Base-by-base conservation (phyloP, 2,113 vertebrate genomes). In the Seriola quinqueradiata region DNA sequence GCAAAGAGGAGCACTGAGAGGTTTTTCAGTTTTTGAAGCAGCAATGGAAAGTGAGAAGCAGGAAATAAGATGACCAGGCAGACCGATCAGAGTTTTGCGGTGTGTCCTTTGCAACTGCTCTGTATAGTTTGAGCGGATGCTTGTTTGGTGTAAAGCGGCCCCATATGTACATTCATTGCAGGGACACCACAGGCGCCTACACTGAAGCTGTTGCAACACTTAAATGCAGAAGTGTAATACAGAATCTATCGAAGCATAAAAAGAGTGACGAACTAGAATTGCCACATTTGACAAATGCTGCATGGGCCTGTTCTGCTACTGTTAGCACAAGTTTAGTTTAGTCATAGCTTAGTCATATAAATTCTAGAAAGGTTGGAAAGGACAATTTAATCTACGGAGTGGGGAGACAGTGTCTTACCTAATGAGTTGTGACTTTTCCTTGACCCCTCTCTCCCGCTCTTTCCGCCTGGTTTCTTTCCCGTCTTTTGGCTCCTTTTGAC, bases 401-500 rank as follows among this genome's bases (percentile, higher is more conserved):
- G 8, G 2, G 23, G 40, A 34, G 2, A 14, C 1, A 25, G 11
- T 11, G 12, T 7, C 9, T 81, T 71, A 94, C 94, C 90, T 88
- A 75, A 86, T 32, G 58, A 67, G 67, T 59, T 87, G 67, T 84
- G 83, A 46, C 36, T 74, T 83, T 95, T 94, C 87, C 96, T 97
- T 58, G 77, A 78, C 1, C 82, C 91, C 25, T 96, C 95, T 77
- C 96, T 95, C 38, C 88, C 75, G 28, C 66, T 93, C 5, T 94
- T 95, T 10, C 87, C 68, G 16, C 17, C 91, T 0, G 79, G 3
- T 92, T 96, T 98, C 92, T 96, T 97, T 8, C 85, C 94, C 34
- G 94, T 52, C 77, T 96, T 97, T 90, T 96, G 96, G 36, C 90
- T 69, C 73, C 90, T 93, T 88, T 96, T 97, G 52, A 95, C 83